Evolutionary conservation across 2,888 invertebrate species (phyloP).

Genomic region (Agrotis puta): DNA sequence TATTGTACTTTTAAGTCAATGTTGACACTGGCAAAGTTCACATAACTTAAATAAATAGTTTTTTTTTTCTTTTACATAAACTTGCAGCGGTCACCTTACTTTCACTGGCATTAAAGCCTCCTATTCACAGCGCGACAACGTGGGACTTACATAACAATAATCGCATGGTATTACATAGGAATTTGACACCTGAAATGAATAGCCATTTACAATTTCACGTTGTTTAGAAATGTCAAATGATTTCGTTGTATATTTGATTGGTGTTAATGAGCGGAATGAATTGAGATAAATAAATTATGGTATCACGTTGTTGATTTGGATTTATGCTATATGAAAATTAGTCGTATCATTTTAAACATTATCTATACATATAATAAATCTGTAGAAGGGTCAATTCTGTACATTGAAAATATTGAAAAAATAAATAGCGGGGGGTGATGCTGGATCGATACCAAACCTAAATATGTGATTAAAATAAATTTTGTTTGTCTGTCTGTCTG

Average conservation of each 20-base stretch:
- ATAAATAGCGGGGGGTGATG: too few relatives aligned
- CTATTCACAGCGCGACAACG: conserved; percentile 51
- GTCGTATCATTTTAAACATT: not conserved
- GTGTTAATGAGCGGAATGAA: conserved; percentile 14
- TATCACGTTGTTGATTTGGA: not conserved
- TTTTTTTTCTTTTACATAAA: conserved; percentile 15
- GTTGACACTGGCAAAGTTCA: conserved; percentile 28
- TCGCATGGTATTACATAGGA: conserved; percentile 25
- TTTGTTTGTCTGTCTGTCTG: too few relatives aligned
- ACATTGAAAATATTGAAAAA: too few relatives aligned
- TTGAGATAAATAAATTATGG: conserved; percentile 8
- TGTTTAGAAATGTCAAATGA: conserved; percentile 36
- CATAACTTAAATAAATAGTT: not conserved
- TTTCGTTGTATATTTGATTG: conserved; percentile 20
- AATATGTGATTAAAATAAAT: too few relatives aligned
- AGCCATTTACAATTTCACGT: conserved; percentile 46
- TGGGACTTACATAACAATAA: conserved; percentile 46
- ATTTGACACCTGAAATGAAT: conserved; percentile 49
- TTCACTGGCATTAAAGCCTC: conserved; percentile 54
- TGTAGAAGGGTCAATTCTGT: too few relatives aligned
- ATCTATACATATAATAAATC: not conserved
- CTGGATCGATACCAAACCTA: too few relatives aligned
- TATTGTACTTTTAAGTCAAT: conserved; percentile 23
- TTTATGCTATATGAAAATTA: not conserved
- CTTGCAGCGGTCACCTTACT: conserved; percentile 44